These are phyloP conservation scores for Lithobates pipiens DNA, from an alignment of 2,797 vertebrate species.

Conservation along the genomic window DNA sequence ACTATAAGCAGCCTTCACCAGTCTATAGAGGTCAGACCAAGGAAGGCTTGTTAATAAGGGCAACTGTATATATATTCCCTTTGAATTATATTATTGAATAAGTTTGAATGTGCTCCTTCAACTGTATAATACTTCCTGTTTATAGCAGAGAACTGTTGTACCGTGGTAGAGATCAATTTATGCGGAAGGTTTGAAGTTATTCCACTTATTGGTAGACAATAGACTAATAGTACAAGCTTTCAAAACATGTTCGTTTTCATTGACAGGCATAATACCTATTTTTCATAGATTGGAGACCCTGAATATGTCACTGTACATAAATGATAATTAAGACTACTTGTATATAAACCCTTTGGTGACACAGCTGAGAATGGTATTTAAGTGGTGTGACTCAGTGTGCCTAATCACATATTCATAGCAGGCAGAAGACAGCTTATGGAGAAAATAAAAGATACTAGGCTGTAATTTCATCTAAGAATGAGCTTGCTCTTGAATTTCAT, in stretches of 20 bases:
- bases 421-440: constrained; percentile 3
- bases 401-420: constrained; percentile 1
- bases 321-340: constrained; percentile 24
- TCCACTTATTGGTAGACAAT: background rate
- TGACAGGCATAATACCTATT: background rate
- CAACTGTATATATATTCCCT: background rate
- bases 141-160: background rate
- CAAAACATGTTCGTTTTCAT: background rate
- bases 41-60: too few species aligned
- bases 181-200: background rate
- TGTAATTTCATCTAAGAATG: constrained; percentile 4
- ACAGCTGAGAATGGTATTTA: constrained; percentile 12
- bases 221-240: background rate
- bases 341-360: background rate
- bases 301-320: background rate
- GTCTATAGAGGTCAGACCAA: too few species aligned
- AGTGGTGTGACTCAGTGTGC: constrained; percentile 21
- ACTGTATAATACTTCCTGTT: background rate
- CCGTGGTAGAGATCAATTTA: background rate
- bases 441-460: constrained; percentile 4
- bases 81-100: background rate
- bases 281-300: background rate
- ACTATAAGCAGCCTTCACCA: too few species aligned
- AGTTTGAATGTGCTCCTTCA: background rate
- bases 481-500: background rate